Percentiles rank a stretch among this genome's conserved stretches.
Evolutionary conservation across 1,140 invertebrate species (phyloP).

Genomic region (Achatina immaculata): DNA sequence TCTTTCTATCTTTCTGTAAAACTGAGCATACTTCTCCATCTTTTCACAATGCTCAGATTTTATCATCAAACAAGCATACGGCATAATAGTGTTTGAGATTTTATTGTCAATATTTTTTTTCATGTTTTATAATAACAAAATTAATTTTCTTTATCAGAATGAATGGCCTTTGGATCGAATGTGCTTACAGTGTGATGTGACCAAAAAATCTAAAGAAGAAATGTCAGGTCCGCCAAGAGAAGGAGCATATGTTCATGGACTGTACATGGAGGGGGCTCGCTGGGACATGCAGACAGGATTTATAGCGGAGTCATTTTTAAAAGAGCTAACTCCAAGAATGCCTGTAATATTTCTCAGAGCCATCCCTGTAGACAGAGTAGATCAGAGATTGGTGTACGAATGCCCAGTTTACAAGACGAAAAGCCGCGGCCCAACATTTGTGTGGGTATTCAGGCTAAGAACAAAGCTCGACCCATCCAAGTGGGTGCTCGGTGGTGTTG

Average conservation of each 20-base stretch:
- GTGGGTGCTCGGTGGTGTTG: constrained; percentile 94
- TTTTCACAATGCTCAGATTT: no score
- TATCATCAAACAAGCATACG: no score
- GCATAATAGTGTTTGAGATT: no score
- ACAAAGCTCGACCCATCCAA: constrained; percentile 94
- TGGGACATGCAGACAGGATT: constrained; percentile 47
- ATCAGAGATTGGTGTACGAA: constrained; percentile 92
- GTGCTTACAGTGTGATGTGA: constrained; percentile 96
- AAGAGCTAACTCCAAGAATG: constrained; percentile 93
- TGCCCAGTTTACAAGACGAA: constrained; percentile 96
- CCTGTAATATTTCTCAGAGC: constrained; percentile 91
- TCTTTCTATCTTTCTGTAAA: no score
- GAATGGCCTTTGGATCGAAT: constrained; percentile 96
- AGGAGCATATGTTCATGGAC: constrained; percentile 93
- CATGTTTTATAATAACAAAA: no score
- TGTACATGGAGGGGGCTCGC: constrained; percentile 86
- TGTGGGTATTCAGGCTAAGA: constrained; percentile 96
- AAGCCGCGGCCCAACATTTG: constrained; percentile 89
- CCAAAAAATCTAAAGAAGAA: constrained; percentile 95
- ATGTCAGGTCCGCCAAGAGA: constrained; percentile 87
- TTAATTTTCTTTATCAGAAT: constrained; percentile 75
- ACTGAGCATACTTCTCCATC: no score
- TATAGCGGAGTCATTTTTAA: constrained; percentile 89
- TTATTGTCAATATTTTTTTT: no score
- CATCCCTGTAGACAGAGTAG: constrained; percentile 94